Evolutionary conservation across 1,140 invertebrate genomes (phyloP).

Genomic region (Formica exsecta): DNA sequence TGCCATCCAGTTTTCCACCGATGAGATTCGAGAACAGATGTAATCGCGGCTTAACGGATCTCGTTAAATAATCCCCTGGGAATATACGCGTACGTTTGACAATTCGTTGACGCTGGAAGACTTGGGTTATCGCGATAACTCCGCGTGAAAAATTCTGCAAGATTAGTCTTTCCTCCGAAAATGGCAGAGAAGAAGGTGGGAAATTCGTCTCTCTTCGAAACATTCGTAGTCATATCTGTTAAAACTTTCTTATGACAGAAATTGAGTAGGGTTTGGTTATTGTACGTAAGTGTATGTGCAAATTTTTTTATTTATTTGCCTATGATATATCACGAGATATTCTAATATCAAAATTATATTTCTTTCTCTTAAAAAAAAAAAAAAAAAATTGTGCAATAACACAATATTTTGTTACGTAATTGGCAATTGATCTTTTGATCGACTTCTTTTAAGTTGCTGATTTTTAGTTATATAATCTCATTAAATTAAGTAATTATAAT

Average conservation of each 20-base stretch:
- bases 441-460: background rate
- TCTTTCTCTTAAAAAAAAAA: background rate
- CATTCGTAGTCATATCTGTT: background rate
- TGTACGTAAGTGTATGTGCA: background rate
- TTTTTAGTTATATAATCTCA: background rate
- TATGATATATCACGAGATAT: too few species aligned
- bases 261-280: background rate
- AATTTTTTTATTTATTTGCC: background rate
- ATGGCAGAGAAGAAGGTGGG: background rate
- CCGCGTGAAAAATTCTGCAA: conserved; percentile 79
- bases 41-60: conserved; percentile 78
- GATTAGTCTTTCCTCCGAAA: conserved; percentile 74
- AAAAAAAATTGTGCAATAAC: background rate
- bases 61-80: conserved; percentile 70
- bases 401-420: background rate
- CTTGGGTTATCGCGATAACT: conserved; percentile 72
- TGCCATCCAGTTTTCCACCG: conserved; percentile 50
- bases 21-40: conserved; percentile 65
- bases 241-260: background rate
- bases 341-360: background rate
- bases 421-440: background rate
- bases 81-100: conserved; percentile 71
- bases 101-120: conserved; percentile 42
- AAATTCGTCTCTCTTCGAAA: conserved; percentile 36
- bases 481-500: background rate